Evolutionary conservation across 2,888 invertebrate species (phyloP).

Genomic region (Ormyrus labotus): DNA sequence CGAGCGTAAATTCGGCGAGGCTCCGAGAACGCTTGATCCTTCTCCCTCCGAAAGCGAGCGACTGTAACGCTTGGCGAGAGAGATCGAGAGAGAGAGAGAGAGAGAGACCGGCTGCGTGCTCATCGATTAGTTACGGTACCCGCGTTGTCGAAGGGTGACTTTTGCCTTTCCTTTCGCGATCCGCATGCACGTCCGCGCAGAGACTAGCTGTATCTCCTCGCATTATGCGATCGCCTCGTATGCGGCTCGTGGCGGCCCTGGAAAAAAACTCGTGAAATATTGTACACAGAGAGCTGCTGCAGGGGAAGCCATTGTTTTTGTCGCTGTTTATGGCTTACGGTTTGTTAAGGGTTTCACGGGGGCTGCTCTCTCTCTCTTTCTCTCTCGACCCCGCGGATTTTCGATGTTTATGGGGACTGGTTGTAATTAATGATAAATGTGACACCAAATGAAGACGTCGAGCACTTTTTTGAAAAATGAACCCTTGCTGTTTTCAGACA

Average conservation of each 20-base stretch:
- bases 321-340: conserved; percentile 30
- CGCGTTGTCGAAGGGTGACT: conserved; percentile 69
- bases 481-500: too few species aligned
- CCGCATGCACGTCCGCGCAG: not conserved
- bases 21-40: too few species aligned
- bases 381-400: not conserved
- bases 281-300: not conserved
- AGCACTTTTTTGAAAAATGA: not conserved
- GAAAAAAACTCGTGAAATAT: conserved; percentile 30
- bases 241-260: not conserved
- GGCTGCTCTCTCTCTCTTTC: conserved; percentile 1
- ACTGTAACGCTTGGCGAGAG: too few species aligned
- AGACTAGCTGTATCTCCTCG: not conserved
- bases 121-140: conserved; percentile 75
- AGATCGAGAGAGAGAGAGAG: not conserved
- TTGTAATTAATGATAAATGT: conserved; percentile 40
- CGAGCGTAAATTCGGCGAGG: too few species aligned
- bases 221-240: conserved; percentile 16
- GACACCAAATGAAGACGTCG: conserved; percentile 11
- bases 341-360: conserved; percentile 33
- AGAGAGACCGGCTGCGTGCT: conserved; percentile 69
- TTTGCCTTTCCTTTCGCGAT: conserved; percentile 63
- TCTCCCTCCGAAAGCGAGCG: too few species aligned
- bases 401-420: not conserved
- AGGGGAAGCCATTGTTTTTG: conserved; percentile 19